Percentiles rank a stretch among this genome's conserved stretches.
Conservation (phyloP, 1,140 invertebrate genomes). For the Drosophila melanica region DNA sequence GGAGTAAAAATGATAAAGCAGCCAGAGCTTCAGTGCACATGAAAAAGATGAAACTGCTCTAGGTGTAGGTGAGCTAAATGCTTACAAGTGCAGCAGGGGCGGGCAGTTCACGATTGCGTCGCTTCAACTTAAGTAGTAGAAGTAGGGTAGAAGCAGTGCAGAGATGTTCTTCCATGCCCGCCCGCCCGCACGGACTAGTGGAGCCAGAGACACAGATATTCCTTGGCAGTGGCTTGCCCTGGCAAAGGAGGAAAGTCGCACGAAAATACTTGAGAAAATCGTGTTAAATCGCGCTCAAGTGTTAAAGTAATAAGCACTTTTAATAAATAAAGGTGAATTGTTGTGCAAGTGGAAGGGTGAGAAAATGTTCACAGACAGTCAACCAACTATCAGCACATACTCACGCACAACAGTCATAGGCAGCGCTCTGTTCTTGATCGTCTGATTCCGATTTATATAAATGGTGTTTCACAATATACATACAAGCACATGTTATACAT, state of each 20-base stretch:
- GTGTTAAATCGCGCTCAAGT: slow-evolving; percentile 82
- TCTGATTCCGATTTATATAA: too few relatives aligned
- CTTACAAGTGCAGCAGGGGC: slow-evolving; percentile 47
- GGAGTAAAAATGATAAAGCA: slow-evolving; percentile 75
- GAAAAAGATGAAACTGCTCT: slow-evolving; percentile 75
- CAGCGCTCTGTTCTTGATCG: too few relatives aligned
- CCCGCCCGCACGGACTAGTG: slow-evolving; percentile 12
- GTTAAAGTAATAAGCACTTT: slow-evolving; percentile 83
- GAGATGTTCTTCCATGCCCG: slow-evolving; percentile 10
- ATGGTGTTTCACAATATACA: too few relatives aligned
- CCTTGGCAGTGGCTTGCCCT: slow-evolving; percentile 59
- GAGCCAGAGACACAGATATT: slow-evolving; percentile 53
- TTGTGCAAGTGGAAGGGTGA: slow-evolving; percentile 13
- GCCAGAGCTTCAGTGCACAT: slow-evolving; percentile 57
- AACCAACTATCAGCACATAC: slow-evolving; percentile 18
- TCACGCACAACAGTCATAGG: not conserved
- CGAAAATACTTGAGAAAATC: slow-evolving; percentile 79
- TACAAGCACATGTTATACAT: too few relatives aligned
- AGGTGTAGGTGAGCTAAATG: slow-evolving; percentile 70
- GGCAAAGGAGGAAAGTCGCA: slow-evolving; percentile 56
- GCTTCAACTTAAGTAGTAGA: slow-evolving; percentile 42
- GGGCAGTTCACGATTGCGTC: slow-evolving; percentile 41
- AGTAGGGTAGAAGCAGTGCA: slow-evolving; percentile 36
- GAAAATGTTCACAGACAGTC: slow-evolving; percentile 30
- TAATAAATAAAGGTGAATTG: slow-evolving; percentile 79